These are phyloP conservation scores for Cephus nigrinus DNA, from an alignment of 2,888 invertebrate genomes.

Conservation along the genomic window DNA sequence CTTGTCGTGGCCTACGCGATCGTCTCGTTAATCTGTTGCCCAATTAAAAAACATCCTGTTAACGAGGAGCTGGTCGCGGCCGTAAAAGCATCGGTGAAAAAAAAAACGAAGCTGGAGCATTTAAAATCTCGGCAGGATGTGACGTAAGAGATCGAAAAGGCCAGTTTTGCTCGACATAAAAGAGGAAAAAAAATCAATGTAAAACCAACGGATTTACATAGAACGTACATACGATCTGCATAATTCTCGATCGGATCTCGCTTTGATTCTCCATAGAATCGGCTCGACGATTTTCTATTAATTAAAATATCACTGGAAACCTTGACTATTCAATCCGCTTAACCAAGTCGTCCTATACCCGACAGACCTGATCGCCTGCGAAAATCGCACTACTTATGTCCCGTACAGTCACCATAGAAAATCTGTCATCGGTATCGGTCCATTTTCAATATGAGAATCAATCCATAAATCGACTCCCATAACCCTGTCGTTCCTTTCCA, in stretches of 20 bases:
- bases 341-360: background rate
- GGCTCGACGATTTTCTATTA: background rate
- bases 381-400: background rate
- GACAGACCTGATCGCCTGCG: background rate
- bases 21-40: background rate
- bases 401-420: background rate
- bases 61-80: background rate
- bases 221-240: background rate
- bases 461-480: background rate
- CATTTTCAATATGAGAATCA: background rate
- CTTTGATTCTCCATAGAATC: background rate
- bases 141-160: background rate
- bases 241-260: background rate
- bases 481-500: background rate
- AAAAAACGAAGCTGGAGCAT: background rate
- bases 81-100: background rate
- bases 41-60: constrained; percentile 6
- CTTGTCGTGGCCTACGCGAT: background rate
- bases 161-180: background rate
- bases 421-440: background rate
- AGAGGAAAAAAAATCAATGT: background rate
- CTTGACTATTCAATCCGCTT: background rate
- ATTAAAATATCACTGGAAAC: background rate
- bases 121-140: background rate
- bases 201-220: background rate